Base-by-base conservation (phyloP, 2,797 vertebrate species). In the Botia kubotai region DNA sequence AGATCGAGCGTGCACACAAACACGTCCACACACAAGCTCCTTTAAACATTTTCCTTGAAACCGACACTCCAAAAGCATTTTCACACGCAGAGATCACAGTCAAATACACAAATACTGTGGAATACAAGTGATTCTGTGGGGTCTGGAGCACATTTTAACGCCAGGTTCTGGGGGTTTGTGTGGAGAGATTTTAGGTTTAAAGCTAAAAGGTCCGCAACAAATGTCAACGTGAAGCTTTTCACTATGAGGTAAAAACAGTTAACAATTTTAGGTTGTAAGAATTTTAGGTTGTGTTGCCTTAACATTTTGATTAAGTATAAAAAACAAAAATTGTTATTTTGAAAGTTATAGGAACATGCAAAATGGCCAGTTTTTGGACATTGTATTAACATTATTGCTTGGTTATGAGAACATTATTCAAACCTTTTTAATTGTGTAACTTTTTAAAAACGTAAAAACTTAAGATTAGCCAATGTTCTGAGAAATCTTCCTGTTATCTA, bases 141-240 rank as follows among this genome's bases (percentile, higher is more conserved):
- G 50, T 48, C 74, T 43, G 46, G 23, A 55, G 75, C 57, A 78
- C 53, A 81, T 70, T 39, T 75, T 62, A 39, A 13, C 23, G 17
- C n/a, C 62, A 57, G 39, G 72, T 36, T 75, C 43, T 75, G 19
- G 11, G 53, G 36, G 36, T n/a, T 52, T 48, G 46, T 73, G 63
- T 71, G 77, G 80, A 53, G 76, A 73, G 73, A 60, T 76, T 83
- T 86, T 66, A 77, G 66, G 46, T 74, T 66, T 17, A 21, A 33
- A 73, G 77, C 4, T 57, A 23, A 76, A 70, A 76, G 33, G 72
- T 52, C 16, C 48, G 67, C 72, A 77, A 63, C 69, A 74, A 60
- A 82, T 69, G 75, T 81, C 23, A 62, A 76, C 14, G 2, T 8
- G 36, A 39, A 6, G 36, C 36, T 65, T 26, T 21, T 17, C 60